Conservation (phyloP, 2,113 vertebrate genomes). For the Mesocricetus auratus region DNA sequence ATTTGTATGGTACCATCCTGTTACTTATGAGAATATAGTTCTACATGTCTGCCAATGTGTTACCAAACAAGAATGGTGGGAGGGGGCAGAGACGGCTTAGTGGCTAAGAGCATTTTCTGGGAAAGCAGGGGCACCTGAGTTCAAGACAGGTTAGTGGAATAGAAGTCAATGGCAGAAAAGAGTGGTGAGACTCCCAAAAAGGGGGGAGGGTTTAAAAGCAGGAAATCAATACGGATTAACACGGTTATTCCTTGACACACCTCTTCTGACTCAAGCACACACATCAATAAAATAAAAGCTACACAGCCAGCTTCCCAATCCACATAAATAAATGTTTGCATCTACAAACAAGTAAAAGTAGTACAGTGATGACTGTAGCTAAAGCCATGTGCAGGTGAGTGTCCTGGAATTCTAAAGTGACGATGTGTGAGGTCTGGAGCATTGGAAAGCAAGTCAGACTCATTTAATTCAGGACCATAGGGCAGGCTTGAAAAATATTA, state of each 20-base stretch:
- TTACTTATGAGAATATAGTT: background rate
- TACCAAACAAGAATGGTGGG: background rate
- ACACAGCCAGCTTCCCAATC: background rate
- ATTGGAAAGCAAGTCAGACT: background rate
- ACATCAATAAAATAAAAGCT: background rate
- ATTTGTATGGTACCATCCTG: background rate
- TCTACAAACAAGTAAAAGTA: background rate
- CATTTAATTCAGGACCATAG: background rate
- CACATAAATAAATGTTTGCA: background rate
- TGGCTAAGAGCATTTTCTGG: background rate
- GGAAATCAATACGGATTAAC: background rate
- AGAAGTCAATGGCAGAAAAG: background rate
- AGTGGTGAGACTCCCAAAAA: background rate
- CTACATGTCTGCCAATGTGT: background rate
- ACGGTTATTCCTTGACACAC: background rate
- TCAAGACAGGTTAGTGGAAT: background rate
- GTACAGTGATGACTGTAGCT: background rate
- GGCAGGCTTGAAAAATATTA: background rate
- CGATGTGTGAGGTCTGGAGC: background rate
- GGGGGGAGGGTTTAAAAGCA: fast-evolving
- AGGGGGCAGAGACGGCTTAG: background rate
- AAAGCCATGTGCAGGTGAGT: background rate
- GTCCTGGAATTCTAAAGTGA: background rate
- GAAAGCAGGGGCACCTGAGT: background rate
- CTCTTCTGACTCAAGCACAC: background rate